A percentile compares a stretch with the other conserved stretches of the same genome.
Conservation (phyloP, 2,888 invertebrate genomes). For the Lamproptera curius region DNA sequence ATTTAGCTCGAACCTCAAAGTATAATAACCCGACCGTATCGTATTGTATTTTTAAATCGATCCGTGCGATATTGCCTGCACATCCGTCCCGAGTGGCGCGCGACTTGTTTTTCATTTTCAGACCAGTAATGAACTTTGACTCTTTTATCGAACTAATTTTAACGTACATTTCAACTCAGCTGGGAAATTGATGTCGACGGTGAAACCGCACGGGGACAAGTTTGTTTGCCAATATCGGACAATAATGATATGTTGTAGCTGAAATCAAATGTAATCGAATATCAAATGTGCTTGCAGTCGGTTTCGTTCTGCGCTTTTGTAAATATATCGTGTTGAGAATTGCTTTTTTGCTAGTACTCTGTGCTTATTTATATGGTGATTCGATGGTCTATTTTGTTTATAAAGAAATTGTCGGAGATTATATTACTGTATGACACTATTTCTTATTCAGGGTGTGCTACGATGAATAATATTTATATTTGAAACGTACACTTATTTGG, state of each 20-base stretch:
- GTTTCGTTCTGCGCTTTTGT: no score
- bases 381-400: no score
- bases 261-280: not conserved
- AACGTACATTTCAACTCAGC: slow-evolving; percentile 32
- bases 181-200: slow-evolving; percentile 3
- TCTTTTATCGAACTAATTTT: slow-evolving; percentile 47
- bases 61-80: slow-evolving; percentile 55
- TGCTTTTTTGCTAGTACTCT: no score
- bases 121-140: slow-evolving; percentile 35
- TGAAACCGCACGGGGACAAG: not conserved
- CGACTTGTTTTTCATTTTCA: slow-evolving; percentile 56
- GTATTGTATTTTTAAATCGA: slow-evolving; percentile 64
- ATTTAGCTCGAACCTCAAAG: no score
- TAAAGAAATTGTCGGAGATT: no score
- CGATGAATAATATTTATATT: no score
- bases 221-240: not conserved
- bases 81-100: slow-evolving; percentile 48
- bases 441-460: no score
- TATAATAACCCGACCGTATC: slow-evolving; percentile 28
- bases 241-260: not conserved
- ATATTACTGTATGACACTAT: no score
- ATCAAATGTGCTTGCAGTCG: no score
- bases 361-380: no score
- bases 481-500: no score
- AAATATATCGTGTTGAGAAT: no score